phyloP scores from a whole-genome alignment of 2,888 invertebrate species.

The Brenthis hecate region DNA sequence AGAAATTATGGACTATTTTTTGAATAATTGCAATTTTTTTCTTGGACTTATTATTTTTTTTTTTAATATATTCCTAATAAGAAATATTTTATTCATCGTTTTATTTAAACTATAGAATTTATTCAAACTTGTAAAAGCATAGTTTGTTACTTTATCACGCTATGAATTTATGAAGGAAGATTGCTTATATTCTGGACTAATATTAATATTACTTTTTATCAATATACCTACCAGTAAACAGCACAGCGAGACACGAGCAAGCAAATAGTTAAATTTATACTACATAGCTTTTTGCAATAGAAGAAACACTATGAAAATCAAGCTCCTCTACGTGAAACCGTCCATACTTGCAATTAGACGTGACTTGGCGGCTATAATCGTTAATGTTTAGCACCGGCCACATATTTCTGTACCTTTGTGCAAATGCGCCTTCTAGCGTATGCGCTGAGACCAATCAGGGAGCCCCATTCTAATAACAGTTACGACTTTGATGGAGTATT shows the following conservation, averaged over 20 bases:
- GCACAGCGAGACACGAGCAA: not conserved
- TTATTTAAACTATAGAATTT: no score
- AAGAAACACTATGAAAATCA: not conserved
- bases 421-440: conserved; percentile 61
- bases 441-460: conserved; percentile 47
- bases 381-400: conserved; percentile 80
- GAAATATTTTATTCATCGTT: no score
- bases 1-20: no score
- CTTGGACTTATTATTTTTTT: no score
- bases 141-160: no score
- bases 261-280: not conserved
- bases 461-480: conserved; percentile 45
- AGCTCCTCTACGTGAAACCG: conserved; percentile 49
- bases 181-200: no score
- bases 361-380: conserved; percentile 79
- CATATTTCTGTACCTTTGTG: conserved; percentile 79
- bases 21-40: no score
- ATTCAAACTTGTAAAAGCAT: no score
- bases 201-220: no score
- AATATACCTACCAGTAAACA: not conserved
- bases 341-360: conserved; percentile 76
- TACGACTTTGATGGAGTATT: conserved; percentile 38
- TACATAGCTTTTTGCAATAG: not conserved
- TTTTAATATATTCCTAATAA: no score
- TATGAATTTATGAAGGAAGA: no score